Evolutionary conservation across 2,888 invertebrate species (phyloP), one percentile per base, ranked within the genome.

Genomic region (Frankliniella fusca): DNA sequence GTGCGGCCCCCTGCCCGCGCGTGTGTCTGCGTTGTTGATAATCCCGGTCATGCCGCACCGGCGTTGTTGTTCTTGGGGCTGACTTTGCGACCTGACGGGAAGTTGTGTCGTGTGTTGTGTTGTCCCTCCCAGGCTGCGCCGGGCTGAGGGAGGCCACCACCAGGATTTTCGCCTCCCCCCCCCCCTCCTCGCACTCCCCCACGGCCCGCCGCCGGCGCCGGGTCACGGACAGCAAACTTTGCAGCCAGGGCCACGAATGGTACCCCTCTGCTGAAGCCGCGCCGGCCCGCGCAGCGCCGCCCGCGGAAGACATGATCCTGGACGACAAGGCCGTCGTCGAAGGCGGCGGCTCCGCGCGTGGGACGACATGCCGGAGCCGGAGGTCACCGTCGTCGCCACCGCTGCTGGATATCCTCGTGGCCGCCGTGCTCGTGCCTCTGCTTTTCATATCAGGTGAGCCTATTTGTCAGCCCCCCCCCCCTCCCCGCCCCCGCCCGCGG

Each of bases 361-460:
- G 18, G 61, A 11, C 18, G 61, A 7, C n/a, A 18, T 1, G 15
- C 61, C n/a, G 8, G 61, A 7, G 61, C 61, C n/a, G 61, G 61
- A 15, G 61, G 61, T 15, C 61, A 15, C 54, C 54, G 54, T 54
- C 54, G 54, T 10, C 54, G 54, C 54, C 54, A 54, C 61, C 20
- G 61, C 61, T 61, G 18, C n/a, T 61, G 61, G 61, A 61, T 61
- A 61, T 18, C 61, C 15, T 61, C 20, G 61, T 18, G 61, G 18
- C 38, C 38, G 38, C 38, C 38, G 38, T 61, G 20, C 61, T 61
- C 20, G 61, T n/a, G 15, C 7, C 61, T 27, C 12, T 76, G 9
- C 70, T 76, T 27, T 76, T 76, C 70, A 76, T 76, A 76, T 76
- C 70, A 76, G 70, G 70, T 76, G 18, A 61, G 61, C 61, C 61